A percentile compares a stretch with the other conserved stretches of the same genome.
These are phyloP conservation scores for Muscicapa comitata DNA, from an alignment of 2,797 vertebrate genomes.

Conservation along the genomic window DNA sequence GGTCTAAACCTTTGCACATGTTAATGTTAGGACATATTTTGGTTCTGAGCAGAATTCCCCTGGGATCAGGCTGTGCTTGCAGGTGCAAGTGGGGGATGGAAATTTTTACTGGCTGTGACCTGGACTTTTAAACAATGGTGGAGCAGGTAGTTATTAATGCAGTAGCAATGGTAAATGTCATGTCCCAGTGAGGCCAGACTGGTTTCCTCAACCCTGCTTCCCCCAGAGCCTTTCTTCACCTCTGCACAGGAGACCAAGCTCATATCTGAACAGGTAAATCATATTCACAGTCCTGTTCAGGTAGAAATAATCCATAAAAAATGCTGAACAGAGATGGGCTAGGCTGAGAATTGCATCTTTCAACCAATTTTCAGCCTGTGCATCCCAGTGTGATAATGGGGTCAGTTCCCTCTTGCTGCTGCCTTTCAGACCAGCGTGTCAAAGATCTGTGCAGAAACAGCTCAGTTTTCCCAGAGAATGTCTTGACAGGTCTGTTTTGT, in stretches of 20 bases:
- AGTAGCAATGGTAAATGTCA: neutral
- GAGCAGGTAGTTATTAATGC: neutral
- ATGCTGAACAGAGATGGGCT: neutral
- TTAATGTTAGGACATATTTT: conserved; percentile 2
- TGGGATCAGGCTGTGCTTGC: neutral
- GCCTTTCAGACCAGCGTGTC: neutral
- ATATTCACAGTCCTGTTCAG: neutral
- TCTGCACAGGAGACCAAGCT: neutral
- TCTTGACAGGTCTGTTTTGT: neutral
- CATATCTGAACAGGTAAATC: neutral
- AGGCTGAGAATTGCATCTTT: neutral
- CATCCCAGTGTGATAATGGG: rapidly evolving
- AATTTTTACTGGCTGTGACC: neutral
- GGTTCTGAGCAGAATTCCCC: neutral
- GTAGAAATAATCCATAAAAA: neutral
- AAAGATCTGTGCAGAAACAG: neutral
- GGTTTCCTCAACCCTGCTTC: neutral
- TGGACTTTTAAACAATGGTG: neutral
- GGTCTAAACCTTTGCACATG: neutral
- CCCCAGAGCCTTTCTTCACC: neutral
- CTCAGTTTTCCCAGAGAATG: neutral
- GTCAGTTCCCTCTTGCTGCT: rapidly evolving
- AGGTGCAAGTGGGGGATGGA: neutral
- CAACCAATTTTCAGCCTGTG: neutral
- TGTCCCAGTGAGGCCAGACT: neutral